Evolutionary conservation across 1,140 invertebrate genomes (phyloP).

Genomic region (Drosophila pseudoananassae): DNA sequence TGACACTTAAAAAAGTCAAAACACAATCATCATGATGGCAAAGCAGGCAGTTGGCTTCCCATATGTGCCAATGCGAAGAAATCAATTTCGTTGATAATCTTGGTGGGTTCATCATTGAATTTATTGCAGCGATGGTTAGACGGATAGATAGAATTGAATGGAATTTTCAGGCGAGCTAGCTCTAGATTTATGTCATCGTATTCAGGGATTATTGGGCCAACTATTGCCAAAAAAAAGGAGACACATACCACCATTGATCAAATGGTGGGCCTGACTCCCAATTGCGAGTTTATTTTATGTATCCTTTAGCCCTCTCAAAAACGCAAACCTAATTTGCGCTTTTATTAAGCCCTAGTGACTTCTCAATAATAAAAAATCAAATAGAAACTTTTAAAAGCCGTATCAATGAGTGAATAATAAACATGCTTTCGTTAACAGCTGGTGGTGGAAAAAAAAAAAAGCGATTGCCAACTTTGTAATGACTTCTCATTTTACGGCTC

Average conservation of each 20-base stretch:
- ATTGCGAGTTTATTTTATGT: not conserved
- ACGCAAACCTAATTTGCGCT: too few relatives aligned
- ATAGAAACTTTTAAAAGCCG: not conserved
- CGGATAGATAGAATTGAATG: not conserved
- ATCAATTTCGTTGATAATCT: slow-evolving; percentile 1
- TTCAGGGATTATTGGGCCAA: not conserved
- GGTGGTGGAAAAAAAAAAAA: not conserved
- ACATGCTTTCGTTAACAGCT: not conserved
- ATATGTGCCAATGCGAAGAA: not conserved
- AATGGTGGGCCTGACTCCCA: not conserved
- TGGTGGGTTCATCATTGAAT: not conserved
- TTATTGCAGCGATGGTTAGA: not conserved
- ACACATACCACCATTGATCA: not conserved
- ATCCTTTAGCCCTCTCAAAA: too few relatives aligned
- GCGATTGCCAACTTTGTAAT: not conserved
- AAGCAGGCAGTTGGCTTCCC: too few relatives aligned
- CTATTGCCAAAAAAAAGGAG: not conserved
- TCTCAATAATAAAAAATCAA: not conserved
- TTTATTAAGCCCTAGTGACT: too few relatives aligned
- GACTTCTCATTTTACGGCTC: too few relatives aligned
- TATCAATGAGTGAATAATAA: not conserved
- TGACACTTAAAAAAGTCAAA: not conserved
- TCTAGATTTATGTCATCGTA: not conserved
- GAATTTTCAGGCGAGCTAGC: not conserved
- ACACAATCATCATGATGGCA: not conserved